Conservation (phyloP, 2,113 vertebrate genomes). For the Ailurus styani region DNA sequence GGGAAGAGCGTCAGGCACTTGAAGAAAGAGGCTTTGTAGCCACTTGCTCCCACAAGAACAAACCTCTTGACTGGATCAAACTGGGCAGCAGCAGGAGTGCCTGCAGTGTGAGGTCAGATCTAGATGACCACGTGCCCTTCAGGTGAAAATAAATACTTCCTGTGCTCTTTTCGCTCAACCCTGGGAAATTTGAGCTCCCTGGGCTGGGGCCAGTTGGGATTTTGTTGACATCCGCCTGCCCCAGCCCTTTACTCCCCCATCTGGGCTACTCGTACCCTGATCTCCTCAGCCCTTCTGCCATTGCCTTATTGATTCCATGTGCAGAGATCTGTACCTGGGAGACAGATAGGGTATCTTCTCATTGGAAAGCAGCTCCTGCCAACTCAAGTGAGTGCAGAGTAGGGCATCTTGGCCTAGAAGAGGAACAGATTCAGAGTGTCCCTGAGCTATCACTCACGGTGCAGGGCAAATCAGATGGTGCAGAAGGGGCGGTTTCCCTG, state of each 20-base stretch:
- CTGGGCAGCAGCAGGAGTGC: not conserved
- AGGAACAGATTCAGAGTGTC: not conserved
- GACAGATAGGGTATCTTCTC: not conserved
- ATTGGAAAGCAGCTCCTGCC: not conserved
- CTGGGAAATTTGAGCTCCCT: not conserved
- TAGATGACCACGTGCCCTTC: not conserved
- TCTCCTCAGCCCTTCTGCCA: not conserved
- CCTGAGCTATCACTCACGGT: not conserved
- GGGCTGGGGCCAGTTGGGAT: not conserved
- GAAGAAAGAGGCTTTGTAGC: not conserved
- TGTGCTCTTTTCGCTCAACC: not conserved
- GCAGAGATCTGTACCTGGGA: not conserved
- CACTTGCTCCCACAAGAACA: not conserved
- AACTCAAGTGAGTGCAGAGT: not conserved
- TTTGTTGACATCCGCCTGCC: not conserved
- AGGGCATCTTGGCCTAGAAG: not conserved
- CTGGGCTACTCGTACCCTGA: not conserved
- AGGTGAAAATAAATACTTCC: not conserved
- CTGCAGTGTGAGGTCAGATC: not conserved
- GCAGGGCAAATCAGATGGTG: not conserved
- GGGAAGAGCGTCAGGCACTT: not conserved
- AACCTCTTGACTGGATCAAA: not conserved
- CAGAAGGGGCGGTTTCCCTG: not conserved
- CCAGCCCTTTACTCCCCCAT: not conserved
- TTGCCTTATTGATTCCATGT: not conserved